Evolutionary conservation across 2,113 vertebrate genomes (phyloP).

Genomic region (Syngnathus scovelli): DNA sequence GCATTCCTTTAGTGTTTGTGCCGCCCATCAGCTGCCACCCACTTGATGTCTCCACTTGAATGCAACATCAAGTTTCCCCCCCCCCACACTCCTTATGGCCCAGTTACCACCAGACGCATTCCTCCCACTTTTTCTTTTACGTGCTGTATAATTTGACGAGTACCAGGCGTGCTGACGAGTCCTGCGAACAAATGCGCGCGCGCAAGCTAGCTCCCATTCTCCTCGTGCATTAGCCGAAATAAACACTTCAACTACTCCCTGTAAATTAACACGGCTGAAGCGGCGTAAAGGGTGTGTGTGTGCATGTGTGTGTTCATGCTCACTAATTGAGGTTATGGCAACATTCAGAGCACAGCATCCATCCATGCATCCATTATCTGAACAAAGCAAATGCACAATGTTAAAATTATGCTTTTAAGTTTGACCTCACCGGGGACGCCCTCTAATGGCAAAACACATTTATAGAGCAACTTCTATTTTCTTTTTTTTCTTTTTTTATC

Average conservation of each 20-base stretch:
- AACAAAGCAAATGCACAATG: constrained; percentile 29
- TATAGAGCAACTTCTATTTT: constrained; percentile 15
- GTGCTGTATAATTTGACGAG: constrained; percentile 29
- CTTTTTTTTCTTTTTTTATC: background rate
- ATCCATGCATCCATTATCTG: too few relatives aligned
- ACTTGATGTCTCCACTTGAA: constrained; percentile 37
- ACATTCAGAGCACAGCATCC: constrained; percentile 11
- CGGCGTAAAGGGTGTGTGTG: background rate
- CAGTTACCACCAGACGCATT: constrained; percentile 6
- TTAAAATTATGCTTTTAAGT: constrained; percentile 35
- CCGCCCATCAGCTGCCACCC: constrained; percentile 65
- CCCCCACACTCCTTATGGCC: constrained; percentile 36
- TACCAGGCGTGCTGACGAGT: constrained; percentile 32
- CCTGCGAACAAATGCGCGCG: constrained; percentile 2
- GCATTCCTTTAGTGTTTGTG: constrained; percentile 41
- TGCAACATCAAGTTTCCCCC: constrained; percentile 52
- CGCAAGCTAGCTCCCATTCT: constrained; percentile 23
- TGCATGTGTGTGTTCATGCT: constrained; percentile 2
- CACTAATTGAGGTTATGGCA: constrained; percentile 24
- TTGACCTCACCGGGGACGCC: constrained; percentile 9
- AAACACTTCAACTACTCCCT: constrained; percentile 60
- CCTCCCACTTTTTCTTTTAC: background rate
- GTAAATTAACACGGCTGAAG: constrained; percentile 38
- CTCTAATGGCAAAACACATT: constrained; percentile 37
- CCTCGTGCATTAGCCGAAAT: constrained; percentile 53